Evolutionary conservation across 30 jellyfish, hydroid and myxozoan species (phyloP).

Genomic region (Pseudorhiza aurosa): DNA sequence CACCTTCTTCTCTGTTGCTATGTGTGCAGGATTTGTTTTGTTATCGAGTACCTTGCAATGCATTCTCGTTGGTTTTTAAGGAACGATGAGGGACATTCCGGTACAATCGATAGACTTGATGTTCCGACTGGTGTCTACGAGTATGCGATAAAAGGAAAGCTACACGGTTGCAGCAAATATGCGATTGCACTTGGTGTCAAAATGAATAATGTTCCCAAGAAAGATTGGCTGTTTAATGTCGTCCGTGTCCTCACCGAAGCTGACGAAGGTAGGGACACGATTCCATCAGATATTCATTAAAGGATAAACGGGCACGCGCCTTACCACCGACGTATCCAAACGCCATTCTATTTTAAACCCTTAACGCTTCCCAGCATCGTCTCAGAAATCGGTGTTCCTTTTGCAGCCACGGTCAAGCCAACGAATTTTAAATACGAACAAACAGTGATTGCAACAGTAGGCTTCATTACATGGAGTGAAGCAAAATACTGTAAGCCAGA

Average conservation of each 20-base stretch:
- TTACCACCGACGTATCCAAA: not conserved
- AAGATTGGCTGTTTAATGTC: slow-evolving; percentile 49
- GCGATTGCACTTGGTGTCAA: slow-evolving; percentile 47
- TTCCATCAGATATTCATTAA: no score
- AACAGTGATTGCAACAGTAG: not conserved
- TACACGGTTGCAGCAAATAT: slow-evolving; percentile 67
- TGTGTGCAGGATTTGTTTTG: no score
- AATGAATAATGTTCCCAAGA: not conserved
- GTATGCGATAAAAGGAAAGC: not conserved
- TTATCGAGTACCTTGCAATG: no score
- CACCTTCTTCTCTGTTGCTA: no score
- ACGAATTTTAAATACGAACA: not conserved
- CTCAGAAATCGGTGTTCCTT: no score
- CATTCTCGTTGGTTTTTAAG: no score
- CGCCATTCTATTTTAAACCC: not conserved
- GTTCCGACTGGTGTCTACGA: not conserved
- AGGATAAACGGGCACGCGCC: no score
- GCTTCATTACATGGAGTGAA: slow-evolving; percentile 11
- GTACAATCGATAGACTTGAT: not conserved
- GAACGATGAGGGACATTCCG: slow-evolving; percentile 31
- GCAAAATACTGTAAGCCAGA: slow-evolving; percentile 16
- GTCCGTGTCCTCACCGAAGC: slow-evolving; percentile 33
- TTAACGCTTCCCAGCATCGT: no score
- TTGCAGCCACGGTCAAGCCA: not conserved
- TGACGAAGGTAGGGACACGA: slow-evolving; percentile 38